A percentile compares a stretch with the other conserved stretches of the same genome.
phyloP scores from a whole-genome alignment of 1,140 invertebrate genomes.

The Drosophila lacertosa region DNA sequence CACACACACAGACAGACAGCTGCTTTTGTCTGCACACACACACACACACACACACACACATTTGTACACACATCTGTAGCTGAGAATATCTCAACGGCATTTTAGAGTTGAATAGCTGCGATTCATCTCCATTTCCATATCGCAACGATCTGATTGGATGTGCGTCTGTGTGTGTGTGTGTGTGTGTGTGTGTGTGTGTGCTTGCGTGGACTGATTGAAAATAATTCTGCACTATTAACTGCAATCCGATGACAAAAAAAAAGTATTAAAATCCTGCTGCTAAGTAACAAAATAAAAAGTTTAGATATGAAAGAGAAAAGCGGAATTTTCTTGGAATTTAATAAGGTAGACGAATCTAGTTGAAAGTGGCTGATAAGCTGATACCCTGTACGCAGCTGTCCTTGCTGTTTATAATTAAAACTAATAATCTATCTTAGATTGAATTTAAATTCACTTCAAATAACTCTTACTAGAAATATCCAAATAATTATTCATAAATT shows the following conservation, averaged over 20 bases:
- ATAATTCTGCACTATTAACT: constrained; percentile 17
- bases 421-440: no score
- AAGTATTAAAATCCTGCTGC: not conserved
- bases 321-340: no score
- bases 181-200: constrained; percentile 8
- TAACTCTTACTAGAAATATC: no score
- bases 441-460: no score
- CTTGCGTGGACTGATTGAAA: constrained; percentile 23
- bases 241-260: not conserved
- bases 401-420: no score
- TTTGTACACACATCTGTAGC: constrained; percentile 6
- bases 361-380: no score
- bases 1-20: constrained; percentile 13
- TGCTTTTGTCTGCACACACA: constrained; percentile 38
- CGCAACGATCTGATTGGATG: constrained; percentile 23
- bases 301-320: not conserved
- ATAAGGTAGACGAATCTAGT: no score
- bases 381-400: no score
- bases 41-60: constrained; percentile 13
- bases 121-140: constrained; percentile 51
- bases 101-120: constrained; percentile 47
- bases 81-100: constrained; percentile 42
- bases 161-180: constrained; percentile 4
- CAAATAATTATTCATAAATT: constrained; percentile 3
- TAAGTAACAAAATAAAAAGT: constrained; percentile 13